Evolutionary conservation across 2,888 invertebrate species (phyloP).

Genomic region (Tenodera sinensis): DNA sequence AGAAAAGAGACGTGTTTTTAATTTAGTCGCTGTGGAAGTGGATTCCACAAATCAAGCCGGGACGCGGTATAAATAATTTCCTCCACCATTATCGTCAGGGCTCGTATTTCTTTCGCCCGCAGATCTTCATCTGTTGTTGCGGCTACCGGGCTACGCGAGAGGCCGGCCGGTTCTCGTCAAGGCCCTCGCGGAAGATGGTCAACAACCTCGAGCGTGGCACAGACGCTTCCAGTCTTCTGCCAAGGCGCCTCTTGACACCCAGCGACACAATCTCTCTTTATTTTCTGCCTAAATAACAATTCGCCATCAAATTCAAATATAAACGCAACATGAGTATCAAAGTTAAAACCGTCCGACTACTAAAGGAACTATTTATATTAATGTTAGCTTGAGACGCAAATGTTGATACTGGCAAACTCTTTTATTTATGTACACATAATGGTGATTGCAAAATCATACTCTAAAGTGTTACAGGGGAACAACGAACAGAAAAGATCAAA

Average conservation of each 20-base stretch:
- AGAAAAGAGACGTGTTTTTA: background rate
- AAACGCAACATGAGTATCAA: no score
- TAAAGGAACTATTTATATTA: no score
- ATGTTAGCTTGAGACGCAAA: no score
- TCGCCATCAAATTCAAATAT: no score
- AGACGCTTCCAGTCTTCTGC: background rate
- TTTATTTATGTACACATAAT: no score
- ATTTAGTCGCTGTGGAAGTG: background rate
- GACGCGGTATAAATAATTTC: background rate
- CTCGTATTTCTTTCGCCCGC: background rate
- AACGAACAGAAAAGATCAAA: no score
- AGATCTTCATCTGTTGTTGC: background rate
- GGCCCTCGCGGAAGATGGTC: background rate
- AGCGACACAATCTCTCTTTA: no score
- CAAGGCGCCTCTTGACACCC: background rate
- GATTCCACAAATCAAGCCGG: background rate
- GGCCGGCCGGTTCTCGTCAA: background rate
- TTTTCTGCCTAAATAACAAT: no score
- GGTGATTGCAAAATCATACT: no score
- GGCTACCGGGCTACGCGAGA: background rate
- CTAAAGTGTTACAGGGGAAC: no score
- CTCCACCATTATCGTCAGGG: background rate
- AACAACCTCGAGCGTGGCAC: background rate
- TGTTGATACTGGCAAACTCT: no score
- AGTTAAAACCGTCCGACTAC: no score